Base-by-base conservation (phyloP, 2,888 invertebrate species). In the Phrixothrix hirtus region DNA sequence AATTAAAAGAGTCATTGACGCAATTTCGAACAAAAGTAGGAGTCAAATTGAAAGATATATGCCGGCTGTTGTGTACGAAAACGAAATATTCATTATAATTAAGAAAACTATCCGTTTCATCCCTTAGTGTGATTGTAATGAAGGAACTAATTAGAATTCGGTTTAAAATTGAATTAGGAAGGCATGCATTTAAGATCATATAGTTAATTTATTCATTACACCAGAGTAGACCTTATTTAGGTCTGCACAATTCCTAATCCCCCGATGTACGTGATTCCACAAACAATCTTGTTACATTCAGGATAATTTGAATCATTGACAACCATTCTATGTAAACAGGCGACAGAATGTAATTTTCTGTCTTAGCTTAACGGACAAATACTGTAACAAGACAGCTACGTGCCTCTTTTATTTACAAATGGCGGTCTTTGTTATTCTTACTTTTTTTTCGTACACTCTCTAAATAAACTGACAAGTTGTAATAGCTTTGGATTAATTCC, bases 261-360 rank as follows among this genome's bases (percentile, higher is more conserved):
- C 43, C 29, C 36, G 14, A 31, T 42, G 55, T 55, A 55, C 55
- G 55, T 50, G 55, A 50, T 55, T 55, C 35, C 37, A 46, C 46
- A 55, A 50, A 49, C 49, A 55, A 55, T 55, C 55, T 55, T 55
- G 46, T 55, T 55, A 55, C 50, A 45, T 51, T 55, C 21, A 32
- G 39, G 46, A 51, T 55, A 55, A 55, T 58, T 58, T 47, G 55
- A 55, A 48, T 48, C 58, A 58, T 55, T 55, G 58, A 55, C 58
- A 45, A 58, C 42, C 50, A 47, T 50, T 55, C 41, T 45, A 46
- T 50, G 50, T 55, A 50, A 55, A 55, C 55, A 55, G 46, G 43
- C 55, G 55, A 46, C 55, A 45, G 42, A 55, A 45, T 41, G 55
- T 46, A 55, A 52, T 51, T 49, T 47, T 55, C 53, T 53, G 46